phyloP scores from a whole-genome alignment of 2,888 invertebrate species.

The Chrysolina haemoptera region DNA sequence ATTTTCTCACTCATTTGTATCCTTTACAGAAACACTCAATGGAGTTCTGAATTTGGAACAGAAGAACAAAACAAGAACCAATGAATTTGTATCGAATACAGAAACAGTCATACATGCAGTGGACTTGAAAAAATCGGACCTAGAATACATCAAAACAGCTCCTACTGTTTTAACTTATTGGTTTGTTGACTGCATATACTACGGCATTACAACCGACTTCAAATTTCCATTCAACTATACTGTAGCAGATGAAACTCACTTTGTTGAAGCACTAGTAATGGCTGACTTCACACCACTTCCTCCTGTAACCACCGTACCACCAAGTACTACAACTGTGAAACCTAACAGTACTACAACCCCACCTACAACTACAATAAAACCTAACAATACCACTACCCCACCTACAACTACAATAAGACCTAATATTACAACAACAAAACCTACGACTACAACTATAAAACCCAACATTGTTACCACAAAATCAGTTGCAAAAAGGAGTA shows the following conservation, averaged over 20 bases:
- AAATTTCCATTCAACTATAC: conserved; percentile 77
- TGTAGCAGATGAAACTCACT: conserved; percentile 74
- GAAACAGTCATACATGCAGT: conserved; percentile 75
- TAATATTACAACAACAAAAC: conserved; percentile 36
- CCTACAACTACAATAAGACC: conserved; percentile 37
- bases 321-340: conserved; percentile 60
- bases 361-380: conserved; percentile 46
- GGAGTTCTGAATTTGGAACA: conserved; percentile 80
- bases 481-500: conserved; percentile 49
- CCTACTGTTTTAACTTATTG: conserved; percentile 79
- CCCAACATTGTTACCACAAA: conserved; percentile 47
- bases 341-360: conserved; percentile 35
- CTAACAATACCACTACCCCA: conserved; percentile 46
- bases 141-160: conserved; percentile 73
- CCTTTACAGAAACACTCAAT: conserved; percentile 76
- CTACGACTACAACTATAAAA: conserved; percentile 38
- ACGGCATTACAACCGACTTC: conserved; percentile 77
- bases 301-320: conserved; percentile 65
- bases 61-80: conserved; percentile 72
- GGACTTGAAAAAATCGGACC: conserved; percentile 75
- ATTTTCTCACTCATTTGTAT: conserved; percentile 29
- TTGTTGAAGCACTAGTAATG: conserved; percentile 80
- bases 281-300: conserved; percentile 78
- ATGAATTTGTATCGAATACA: conserved; percentile 77
- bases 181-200: conserved; percentile 84